These are phyloP conservation scores for Myripristis murdjan DNA, from an alignment of 2,797 vertebrate species.

Conservation along the genomic window DNA sequence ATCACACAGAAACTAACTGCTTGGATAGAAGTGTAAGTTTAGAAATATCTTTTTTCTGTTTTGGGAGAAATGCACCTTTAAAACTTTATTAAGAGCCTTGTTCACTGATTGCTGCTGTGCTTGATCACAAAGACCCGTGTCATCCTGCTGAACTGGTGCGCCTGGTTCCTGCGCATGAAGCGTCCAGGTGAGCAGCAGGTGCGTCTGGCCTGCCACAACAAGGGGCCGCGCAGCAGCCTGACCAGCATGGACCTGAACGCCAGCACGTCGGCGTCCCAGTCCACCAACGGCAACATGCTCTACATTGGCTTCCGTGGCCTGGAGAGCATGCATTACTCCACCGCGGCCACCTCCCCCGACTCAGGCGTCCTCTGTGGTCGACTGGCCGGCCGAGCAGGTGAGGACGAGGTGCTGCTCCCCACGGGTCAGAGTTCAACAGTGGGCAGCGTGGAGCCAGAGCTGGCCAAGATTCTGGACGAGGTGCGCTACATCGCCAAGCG, in stretches of 20 bases:
- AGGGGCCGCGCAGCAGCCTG: constrained; percentile 87
- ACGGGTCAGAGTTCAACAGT: constrained; percentile 48
- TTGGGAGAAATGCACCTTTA: too few relatives aligned
- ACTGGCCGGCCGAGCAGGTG: constrained; percentile 54
- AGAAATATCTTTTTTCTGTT: too few relatives aligned
- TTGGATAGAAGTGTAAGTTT: too few relatives aligned
- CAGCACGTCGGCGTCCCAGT: constrained; percentile 79
- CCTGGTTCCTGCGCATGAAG: constrained; percentile 95
- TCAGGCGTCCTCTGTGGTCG: constrained; percentile 74
- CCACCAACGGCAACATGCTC: constrained; percentile 89
- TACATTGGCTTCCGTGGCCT: constrained; percentile 91
- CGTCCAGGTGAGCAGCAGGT: constrained; percentile 91
- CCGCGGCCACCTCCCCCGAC: constrained; percentile 74
- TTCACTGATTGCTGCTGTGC: constrained; percentile 1
- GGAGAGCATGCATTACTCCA: constrained; percentile 84
- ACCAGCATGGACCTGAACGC: constrained; percentile 89
- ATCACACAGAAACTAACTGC: too few relatives aligned
- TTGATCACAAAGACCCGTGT: constrained; percentile 87
- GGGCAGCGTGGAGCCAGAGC: constrained; percentile 67
- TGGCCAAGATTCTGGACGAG: constrained; percentile 90
- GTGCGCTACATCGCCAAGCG: constrained; percentile 89
- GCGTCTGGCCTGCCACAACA: constrained; percentile 89
- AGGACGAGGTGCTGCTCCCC: constrained; percentile 78
- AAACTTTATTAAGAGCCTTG: not conserved
- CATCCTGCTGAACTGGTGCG: constrained; percentile 92